Base-by-base conservation (phyloP, 2,113 vertebrate species). In the Vulpes lagopus region DNA sequence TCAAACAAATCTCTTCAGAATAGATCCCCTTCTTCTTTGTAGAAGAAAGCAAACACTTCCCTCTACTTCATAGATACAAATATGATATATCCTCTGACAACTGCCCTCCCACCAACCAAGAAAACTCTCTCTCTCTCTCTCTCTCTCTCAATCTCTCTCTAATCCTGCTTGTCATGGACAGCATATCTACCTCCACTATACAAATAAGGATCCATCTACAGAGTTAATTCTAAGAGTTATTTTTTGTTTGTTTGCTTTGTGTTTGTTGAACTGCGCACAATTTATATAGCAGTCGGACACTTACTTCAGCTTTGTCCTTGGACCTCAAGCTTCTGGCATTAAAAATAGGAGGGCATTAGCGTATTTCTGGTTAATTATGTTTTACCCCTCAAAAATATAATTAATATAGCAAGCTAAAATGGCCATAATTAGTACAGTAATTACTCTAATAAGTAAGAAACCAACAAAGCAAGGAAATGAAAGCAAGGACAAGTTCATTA, bases 371-470 rank as follows among this genome's bases (percentile, higher is more conserved):
- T 80, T 93, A 90, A 65, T 59, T 67, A n/a, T 43, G 49, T 32
- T 73, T 85, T 84, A 64, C 15, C 10, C 82, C 11, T 84, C 11
- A 12, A 60, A 79, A 80, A 5, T 80, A 51, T 51, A 97, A 85
- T 89, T 95, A 84, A 89, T n/a, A 79, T 20, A 59, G 14, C 16
- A 74, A 90, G 57, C 30, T 59, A 30, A 89, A 82, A 35, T 62
- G 69, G 27, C 38, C 53, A 62, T 43, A 79, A 57, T 55, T 73
- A 55, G 30, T 73, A 8, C 14, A 85, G 16, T 23, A 74, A 81
- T 73, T 89, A 57, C 22, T 80, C 4, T 59, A 64, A 55, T 93
- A 85, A 92, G 19, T 57, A 62, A 96, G 32, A 86, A 95, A 22
- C 57, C 22, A 91, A 81, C 11, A 87, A 80, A 86, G 14, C 27